Base-by-base conservation (phyloP, 2,888 invertebrate genomes). In the Drosophila siamana region DNA sequence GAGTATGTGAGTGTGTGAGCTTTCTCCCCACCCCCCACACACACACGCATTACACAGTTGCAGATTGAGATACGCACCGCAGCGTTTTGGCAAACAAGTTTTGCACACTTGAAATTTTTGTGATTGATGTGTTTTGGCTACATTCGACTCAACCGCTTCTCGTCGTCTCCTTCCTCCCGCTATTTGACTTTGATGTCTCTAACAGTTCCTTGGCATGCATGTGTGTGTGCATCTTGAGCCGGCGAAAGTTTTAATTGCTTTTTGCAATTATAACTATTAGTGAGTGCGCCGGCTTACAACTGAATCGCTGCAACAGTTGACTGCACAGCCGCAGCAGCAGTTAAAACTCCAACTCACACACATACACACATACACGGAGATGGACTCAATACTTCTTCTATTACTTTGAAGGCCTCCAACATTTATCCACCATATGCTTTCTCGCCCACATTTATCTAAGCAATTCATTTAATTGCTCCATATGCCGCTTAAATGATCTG, bases 181-280 rank as follows among this genome's bases (percentile, higher is more conserved):
- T 68, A 69, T 81, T 84, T 86, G 86, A 81, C 86, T 84, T 84
- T 84, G 81, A 86, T 84, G 83, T 84, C 79, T 84, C 74, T 73
- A 65, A 51, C 69, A 61, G 51, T 71, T 61, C 61, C 63, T 60
- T 56, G 15, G 40, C 51, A 19, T 43, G 38, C 36, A 40, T 52
- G 47, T 30, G 47, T 71, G 57, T 80, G 70, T 77, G 74, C 79
- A 75, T 86, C 88, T 86, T 87, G 77, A 87, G 88, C 74, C 69
- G 73, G 86, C 69, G 79, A 86, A 86, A 86, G 85, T 86, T 86
- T 86, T 86, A 86, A 86, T 86, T 86, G 85, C 85, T 86, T 86
- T 86, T 86, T 87, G 85, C 85, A 86, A 86, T 86, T 86, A 86
- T 88, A 86, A 86, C 85, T 86, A 86, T 86, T 86, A 86, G 86